These are phyloP conservation scores for Mus caroli DNA, from an alignment of 2,797 vertebrate species.

Conservation along the genomic window DNA sequence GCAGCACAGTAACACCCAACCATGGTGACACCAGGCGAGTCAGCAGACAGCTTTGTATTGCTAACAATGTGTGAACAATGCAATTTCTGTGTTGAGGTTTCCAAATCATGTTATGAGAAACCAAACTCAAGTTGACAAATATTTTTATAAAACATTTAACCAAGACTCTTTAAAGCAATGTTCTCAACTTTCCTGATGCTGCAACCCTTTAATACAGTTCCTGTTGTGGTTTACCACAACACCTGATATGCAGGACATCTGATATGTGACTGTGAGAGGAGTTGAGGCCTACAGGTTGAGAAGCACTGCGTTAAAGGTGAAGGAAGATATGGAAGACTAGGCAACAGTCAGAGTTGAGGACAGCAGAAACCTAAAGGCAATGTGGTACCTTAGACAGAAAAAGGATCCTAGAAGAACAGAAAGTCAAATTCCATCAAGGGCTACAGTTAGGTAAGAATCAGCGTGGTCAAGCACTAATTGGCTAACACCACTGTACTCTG, in stretches of 20 bases:
- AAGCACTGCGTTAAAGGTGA: neutral
- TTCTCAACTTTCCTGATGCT: neutral
- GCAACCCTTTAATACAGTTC: neutral
- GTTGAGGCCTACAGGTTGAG: neutral
- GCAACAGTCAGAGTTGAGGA: neutral
- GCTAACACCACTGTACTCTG: neutral
- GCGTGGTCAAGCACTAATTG: neutral
- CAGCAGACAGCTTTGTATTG: neutral
- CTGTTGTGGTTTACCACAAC: neutral
- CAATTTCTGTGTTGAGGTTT: neutral
- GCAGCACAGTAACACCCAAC: neutral
- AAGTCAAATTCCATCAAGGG: slow-evolving; percentile 7
- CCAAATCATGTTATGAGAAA: slow-evolving; percentile 12
- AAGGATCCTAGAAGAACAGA: neutral
- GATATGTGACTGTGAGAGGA: neutral
- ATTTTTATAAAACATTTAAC: slow-evolving; percentile 25
- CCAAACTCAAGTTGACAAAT: slow-evolving; percentile 33
- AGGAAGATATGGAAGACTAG: neutral
- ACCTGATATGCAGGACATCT: neutral
- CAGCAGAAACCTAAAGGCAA: neutral
- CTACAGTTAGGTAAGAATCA: neutral
- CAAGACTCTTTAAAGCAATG: slow-evolving; percentile 10
- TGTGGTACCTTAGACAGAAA: slow-evolving; percentile 11
- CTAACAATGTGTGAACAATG: neutral
- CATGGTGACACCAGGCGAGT: neutral